These are phyloP conservation scores for Heliconius congener DNA, from an alignment of 1,140 invertebrate genomes.

Conservation along the genomic window DNA sequence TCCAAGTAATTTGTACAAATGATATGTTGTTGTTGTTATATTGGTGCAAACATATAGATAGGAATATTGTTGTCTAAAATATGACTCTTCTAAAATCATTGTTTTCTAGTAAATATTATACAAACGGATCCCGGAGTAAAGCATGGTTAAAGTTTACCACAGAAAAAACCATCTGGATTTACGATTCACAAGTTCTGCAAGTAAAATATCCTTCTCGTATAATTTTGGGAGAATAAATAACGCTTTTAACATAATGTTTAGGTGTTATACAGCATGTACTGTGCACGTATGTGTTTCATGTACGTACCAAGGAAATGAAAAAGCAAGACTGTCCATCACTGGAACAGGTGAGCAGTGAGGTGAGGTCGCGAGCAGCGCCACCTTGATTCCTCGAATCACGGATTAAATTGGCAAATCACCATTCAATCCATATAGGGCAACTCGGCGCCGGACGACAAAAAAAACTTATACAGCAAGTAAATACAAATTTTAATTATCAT, in stretches of 20 bases:
- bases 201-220: conserved; percentile 54
- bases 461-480: conserved; percentile 64
- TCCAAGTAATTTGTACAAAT: too few species aligned
- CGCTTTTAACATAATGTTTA: conserved; percentile 41
- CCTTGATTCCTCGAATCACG: conserved; percentile 58
- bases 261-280: conserved; percentile 35
- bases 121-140: conserved; percentile 15
- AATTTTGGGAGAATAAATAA: conserved; percentile 52
- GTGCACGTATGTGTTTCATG: not conserved
- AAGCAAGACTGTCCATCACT: conserved; percentile 52
- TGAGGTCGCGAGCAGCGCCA: conserved; percentile 47
- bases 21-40: too few species aligned
- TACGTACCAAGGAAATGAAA: conserved; percentile 30
- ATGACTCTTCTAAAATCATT: too few species aligned
- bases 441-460: conserved; percentile 63
- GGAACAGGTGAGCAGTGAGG: conserved; percentile 41
- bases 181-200: conserved; percentile 57
- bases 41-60: too few species aligned
- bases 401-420: conserved; percentile 75
- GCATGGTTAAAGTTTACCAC: conserved; percentile 40
- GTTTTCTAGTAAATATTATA: not conserved
- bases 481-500: conserved; percentile 79
- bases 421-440: conserved; percentile 60
- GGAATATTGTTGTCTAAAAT: too few species aligned
- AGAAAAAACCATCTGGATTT: conserved; percentile 58